Evolutionary conservation across 2,888 invertebrate genomes (phyloP), one percentile per base, ranked within the genome.

Genomic region (Rhagonycha fulva): DNA sequence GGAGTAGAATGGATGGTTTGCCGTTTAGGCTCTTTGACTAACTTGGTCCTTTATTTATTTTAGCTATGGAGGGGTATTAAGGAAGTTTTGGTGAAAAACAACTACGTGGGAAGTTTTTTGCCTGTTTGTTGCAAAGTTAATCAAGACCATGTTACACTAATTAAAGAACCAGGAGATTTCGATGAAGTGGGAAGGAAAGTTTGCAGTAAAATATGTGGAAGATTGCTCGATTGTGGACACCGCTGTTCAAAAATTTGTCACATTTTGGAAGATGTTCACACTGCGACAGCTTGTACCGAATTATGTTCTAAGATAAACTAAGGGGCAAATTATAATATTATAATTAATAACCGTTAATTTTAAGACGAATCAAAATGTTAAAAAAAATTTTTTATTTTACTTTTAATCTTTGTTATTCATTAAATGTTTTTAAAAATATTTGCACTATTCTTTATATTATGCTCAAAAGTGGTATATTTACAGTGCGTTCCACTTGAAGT

Each of bases 241-340:
- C 82, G 80, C 3, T 95, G 94, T 85, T 85, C 85, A 0, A 86
- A 87, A 60, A 81, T 90, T 12, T 94, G 94, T 82, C 94, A 94
- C 82, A 86, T 89, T 1, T 86, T 87, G 69, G 92, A 93, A 80
- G 85, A 88, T 23, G 86, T 89, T 0, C 94, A 94, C 81, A 26
- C 71, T 0, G 67, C 81, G 0, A 89, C 88, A 23, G 85, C 85
- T 74, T 93, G 93, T 83, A 82, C 76, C 23, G 83, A 87, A 77
- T 82, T 83, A 24, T 93, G 92, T 83, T 87, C 86, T 80, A 90
- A 88, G 91, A n/a, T n/a, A n/a, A n/a, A n/a, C n/a, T n/a, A n/a
- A n/a, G n/a, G n/a, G n/a, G n/a, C n/a, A n/a, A n/a, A n/a, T n/a
- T n/a, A n/a, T n/a, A n/a, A n/a, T n/a, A n/a, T n/a, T n/a, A n/a